Conservation (phyloP, 2,888 invertebrate genomes). For the Pecten maximus region DNA sequence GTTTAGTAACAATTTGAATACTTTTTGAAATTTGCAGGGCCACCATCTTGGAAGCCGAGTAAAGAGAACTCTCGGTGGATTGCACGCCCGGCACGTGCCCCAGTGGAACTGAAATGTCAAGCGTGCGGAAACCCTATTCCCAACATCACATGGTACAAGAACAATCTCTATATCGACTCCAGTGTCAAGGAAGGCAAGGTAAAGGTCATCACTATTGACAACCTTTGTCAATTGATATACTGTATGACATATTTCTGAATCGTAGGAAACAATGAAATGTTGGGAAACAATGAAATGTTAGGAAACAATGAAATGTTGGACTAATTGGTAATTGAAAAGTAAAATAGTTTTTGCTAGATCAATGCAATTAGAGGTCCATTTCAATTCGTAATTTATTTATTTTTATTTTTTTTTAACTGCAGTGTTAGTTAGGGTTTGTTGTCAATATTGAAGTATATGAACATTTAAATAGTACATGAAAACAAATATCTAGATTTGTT, state of each 20-base stretch:
- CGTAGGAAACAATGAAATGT: too few relatives aligned
- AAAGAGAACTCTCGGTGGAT: conserved; percentile 54
- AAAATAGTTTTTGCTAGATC: too few relatives aligned
- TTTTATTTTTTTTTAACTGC: too few relatives aligned
- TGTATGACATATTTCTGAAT: too few relatives aligned
- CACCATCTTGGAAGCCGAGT: conserved; percentile 62
- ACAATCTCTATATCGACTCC: conserved; percentile 55
- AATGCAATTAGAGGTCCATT: too few relatives aligned
- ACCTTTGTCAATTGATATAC: background rate
- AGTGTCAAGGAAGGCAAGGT: conserved; percentile 45
- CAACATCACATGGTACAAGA: conserved; percentile 71
- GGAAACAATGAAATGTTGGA: too few relatives aligned
- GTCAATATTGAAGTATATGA: too few relatives aligned
- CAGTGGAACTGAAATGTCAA: conserved; percentile 69
- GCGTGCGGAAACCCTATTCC: conserved; percentile 71
- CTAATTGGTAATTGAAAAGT: too few relatives aligned
- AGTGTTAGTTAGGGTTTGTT: too few relatives aligned
- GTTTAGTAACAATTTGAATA: background rate
- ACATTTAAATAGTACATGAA: background rate
- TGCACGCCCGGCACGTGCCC: conserved; percentile 63
- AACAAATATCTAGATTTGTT: background rate
- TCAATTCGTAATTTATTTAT: too few relatives aligned
- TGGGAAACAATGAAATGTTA: too few relatives aligned
- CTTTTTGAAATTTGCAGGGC: conserved; percentile 55
- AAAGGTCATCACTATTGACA: background rate